phyloP scores from a whole-genome alignment of 2,797 vertebrate species.

The Typhlichthys eigenmanni region DNA sequence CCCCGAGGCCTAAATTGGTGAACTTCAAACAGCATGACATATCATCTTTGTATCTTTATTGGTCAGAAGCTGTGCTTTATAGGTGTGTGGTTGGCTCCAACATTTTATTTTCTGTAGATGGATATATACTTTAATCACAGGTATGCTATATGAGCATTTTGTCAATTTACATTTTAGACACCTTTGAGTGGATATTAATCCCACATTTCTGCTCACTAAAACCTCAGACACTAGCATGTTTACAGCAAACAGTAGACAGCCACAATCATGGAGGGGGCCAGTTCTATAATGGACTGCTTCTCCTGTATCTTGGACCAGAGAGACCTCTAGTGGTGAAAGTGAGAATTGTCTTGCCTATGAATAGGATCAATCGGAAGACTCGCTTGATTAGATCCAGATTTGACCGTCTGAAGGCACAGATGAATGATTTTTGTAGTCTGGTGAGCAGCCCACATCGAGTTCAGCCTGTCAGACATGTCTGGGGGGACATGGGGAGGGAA shows the following conservation, averaged over 20 bases:
- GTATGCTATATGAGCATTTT: neutral
- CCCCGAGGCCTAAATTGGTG: constrained; percentile 1
- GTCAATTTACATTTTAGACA: neutral
- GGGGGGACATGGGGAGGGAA: constrained; percentile 72
- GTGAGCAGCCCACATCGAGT: constrained; percentile 80
- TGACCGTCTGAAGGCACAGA: constrained; percentile 82
- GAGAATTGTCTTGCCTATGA: constrained; percentile 35
- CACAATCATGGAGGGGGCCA: neutral
- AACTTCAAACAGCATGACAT: constrained; percentile 9
- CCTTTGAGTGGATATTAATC: too few relatives aligned
- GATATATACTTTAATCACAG: neutral
- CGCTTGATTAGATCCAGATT: constrained; percentile 86
- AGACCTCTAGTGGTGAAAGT: constrained; percentile 75
- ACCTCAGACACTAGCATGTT: neutral
- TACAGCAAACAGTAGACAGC: neutral
- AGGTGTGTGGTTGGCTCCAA: neutral
- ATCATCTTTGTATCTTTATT: constrained; percentile 4
- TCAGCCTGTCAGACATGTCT: constrained; percentile 85
- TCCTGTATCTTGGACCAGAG: constrained; percentile 64
- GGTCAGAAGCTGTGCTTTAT: neutral
- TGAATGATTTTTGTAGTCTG: constrained; percentile 88
- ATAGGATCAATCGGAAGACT: constrained; percentile 76
- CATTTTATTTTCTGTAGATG: neutral
- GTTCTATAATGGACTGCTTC: constrained; percentile 16
- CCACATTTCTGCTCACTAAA: neutral